Percentiles rank a stretch among this genome's conserved stretches.
These are phyloP conservation scores for Ophiothrix spiculata DNA, from an alignment of 35 echinoderm and acorn worm species.

Conservation along the genomic window DNA sequence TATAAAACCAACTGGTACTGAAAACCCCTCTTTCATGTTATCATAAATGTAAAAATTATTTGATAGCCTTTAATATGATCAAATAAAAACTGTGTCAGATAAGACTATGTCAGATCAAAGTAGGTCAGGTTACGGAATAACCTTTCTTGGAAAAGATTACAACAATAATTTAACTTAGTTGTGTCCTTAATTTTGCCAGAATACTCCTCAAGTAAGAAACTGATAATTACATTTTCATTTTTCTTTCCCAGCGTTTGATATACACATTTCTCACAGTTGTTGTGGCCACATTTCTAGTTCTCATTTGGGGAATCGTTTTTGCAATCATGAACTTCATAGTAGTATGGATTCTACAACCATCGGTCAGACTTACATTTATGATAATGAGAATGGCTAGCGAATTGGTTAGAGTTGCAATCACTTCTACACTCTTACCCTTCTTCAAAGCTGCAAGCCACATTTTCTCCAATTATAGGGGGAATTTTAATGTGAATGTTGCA, in stretches of 20 bases:
- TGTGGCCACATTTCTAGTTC: not conserved
- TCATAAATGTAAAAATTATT: too few relatives aligned
- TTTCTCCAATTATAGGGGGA: not conserved
- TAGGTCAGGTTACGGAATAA: too few relatives aligned
- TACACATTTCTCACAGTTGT: not conserved
- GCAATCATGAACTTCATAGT: not conserved
- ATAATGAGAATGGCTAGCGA: not conserved
- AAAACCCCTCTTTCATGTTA: too few relatives aligned
- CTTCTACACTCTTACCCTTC: not conserved
- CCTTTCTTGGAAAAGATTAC: too few relatives aligned
- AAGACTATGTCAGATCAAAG: too few relatives aligned
- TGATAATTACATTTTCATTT: too few relatives aligned
- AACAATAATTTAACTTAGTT: too few relatives aligned
- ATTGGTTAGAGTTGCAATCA: not conserved
- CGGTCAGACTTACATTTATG: not conserved
- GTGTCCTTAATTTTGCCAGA: too few relatives aligned
- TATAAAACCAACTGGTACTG: too few relatives aligned
- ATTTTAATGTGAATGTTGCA: not conserved
- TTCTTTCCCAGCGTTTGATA: not conserved
- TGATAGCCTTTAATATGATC: too few relatives aligned
- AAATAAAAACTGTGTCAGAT: too few relatives aligned
- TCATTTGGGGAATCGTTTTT: not conserved
- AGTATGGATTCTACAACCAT: not conserved
- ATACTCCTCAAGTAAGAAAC: too few relatives aligned
- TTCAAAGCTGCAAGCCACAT: not conserved